A percentile compares a stretch with the other conserved stretches of the same genome.
Evolutionary conservation across 2,888 invertebrate genomes (phyloP).

Genomic region (Dascillus cervinus): DNA sequence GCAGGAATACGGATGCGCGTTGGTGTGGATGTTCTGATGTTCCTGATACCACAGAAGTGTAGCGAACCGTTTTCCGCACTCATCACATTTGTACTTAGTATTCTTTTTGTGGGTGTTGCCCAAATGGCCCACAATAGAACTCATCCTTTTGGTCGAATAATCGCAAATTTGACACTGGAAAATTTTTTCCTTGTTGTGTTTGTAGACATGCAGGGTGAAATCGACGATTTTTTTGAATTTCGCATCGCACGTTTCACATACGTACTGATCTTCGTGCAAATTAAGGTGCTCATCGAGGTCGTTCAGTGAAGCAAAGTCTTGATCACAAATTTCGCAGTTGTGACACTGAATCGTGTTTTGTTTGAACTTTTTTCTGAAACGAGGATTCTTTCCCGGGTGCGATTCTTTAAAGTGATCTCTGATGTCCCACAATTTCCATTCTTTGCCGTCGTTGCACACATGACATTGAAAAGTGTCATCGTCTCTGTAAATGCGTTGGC

Average conservation of each 20-base stretch:
- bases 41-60: not conserved
- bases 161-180: constrained; percentile 10
- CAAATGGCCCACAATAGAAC: constrained; percentile 1
- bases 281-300: constrained; percentile 10
- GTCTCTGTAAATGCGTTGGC: too few relatives aligned
- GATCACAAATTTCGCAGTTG: constrained; percentile 14
- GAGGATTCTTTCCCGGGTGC: too few relatives aligned
- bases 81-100: constrained; percentile 1
- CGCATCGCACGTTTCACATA: constrained; percentile 11
- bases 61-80: constrained; percentile 6
- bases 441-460: too few relatives aligned
- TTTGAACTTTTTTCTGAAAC: too few relatives aligned
- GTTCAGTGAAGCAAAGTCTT: constrained; percentile 5
- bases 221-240: constrained; percentile 16
- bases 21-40: constrained; percentile 28
- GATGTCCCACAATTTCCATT: too few relatives aligned
- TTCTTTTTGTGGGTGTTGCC: constrained; percentile 2
- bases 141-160: not conserved
- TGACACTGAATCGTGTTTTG: too few relatives aligned
- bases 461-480: too few relatives aligned
- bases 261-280: constrained; percentile 13
- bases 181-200: constrained; percentile 3
- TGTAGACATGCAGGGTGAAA: constrained; percentile 16
- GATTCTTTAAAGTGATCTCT: too few relatives aligned
- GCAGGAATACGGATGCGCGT: constrained; percentile 41